Base-by-base conservation (phyloP, 1,140 invertebrate species). In the Apolygus lucorum region DNA sequence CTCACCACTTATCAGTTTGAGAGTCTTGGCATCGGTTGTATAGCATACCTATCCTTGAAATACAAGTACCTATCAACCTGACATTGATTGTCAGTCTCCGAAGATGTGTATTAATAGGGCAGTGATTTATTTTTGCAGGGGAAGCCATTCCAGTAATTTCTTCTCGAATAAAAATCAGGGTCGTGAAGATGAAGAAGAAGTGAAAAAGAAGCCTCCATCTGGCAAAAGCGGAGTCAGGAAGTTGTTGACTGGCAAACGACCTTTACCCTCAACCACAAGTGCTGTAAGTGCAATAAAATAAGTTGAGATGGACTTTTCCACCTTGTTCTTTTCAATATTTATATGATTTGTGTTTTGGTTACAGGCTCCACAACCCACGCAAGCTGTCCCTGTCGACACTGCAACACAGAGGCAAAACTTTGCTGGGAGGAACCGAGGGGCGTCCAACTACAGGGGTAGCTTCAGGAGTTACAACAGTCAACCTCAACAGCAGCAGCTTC, bases 81-180 rank as follows among this genome's bases (percentile, higher is more conserved):
- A n/a, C n/a, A n/a, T n/a, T n/a, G n/a, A n/a, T n/a, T n/a, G n/a
- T n/a, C n/a, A n/a, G n/a, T n/a, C n/a, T n/a, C n/a, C n/a, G n/a
- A n/a, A n/a, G n/a, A n/a, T n/a, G n/a, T n/a, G n/a, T n/a, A n/a
- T n/a, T n/a, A n/a, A n/a, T n/a, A n/a, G n/a, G n/a, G n/a, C n/a
- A n/a, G n/a, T n/a, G n/a, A n/a, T n/a, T n/a, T n/a, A n/a, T n/a
- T 17, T 11, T 49, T 49, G 8, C 72, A 77, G 77, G 26, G 83
- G 85, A 8, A 86, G 84, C 25, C 86, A 86, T 74, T 88, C 85
- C 28, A 85, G 85, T 2, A 87, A 88, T 74, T 88, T 88, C 76
- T 88, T 87, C 76, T 85, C 84, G 70, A 86, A 84, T 74, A 77
- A 79, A 28, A 87, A 86, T 74, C 80, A 80, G 27, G 83, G 83